Evolutionary conservation across 2,797 vertebrate species (phyloP), one percentile per base, ranked within the genome.

Genomic region (Momotus momota): DNA sequence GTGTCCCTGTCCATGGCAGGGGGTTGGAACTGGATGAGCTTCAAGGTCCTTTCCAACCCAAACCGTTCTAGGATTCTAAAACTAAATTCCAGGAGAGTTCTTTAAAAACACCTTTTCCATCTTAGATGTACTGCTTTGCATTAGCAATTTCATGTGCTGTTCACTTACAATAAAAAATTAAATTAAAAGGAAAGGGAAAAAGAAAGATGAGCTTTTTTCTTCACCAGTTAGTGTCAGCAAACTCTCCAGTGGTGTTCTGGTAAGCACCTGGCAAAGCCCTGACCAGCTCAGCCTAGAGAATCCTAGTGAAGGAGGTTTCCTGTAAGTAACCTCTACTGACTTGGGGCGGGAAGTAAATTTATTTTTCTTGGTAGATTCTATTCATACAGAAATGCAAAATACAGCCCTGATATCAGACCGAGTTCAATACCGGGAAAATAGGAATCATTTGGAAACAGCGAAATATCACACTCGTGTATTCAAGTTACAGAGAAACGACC

Each of bases 221-320:
- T 35, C 22, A 71, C 35, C 61, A 9, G 31, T 91, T 82, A 35
- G 74, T 84, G 65, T 64, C 78, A 95, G 58, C 55, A 84, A 33
- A 29, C 73, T 73, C 46, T 46, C 33, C 87, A 86, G 40, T 45
- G 48, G 29, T 73, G 49, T 81, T 93, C 74, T 75, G 38, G 51
- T 81, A 95, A 83, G n/a, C 8, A 52, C 26, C 72, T 85, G 70
- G 55, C 35, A 87, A 90, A 67, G 48, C 73, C 40, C 33, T 85
- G 60, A 78, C 15, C 7, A 91, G 40, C 3, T 52, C 12, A 38
- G 65, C 48, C 43, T 52, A 14, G 4, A 60, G 83, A 84, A 95
- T 91, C 58, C 45, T 81, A 91, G 95, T 77, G 67, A 92, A 70
- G 35, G 86, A 46, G 11, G 25, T 33, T 96, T 95, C 79, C 67